Evolutionary conservation across 2,797 vertebrate species (phyloP), one percentile per base, ranked within the genome.

Genomic region (Stomatorhinus walkeri): DNA sequence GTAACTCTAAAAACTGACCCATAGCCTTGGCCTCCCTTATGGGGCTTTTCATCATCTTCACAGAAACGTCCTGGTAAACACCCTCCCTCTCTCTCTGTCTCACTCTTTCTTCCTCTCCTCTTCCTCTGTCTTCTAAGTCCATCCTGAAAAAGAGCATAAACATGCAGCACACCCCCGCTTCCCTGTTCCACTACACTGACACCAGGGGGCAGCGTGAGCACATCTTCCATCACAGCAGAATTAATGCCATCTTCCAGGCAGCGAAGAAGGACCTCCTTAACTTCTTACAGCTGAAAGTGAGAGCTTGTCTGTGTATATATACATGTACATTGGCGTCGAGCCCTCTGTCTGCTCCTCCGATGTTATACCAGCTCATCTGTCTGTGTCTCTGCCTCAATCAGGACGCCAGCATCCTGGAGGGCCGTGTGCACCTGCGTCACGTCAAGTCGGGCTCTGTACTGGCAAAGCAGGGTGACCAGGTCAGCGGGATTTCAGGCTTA

Each of bases 391-490:
- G 28, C 32, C 68, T 36, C 87, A 36, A 52, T 1, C 90, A 99
- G 98, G 94, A 98, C 49, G 93, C 96, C 40, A 94, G 88, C 0
- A 89, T 98, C 89, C 52, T 99, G 91, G 96, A 98, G 0, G 97
- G 96, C 36, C 96, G 96, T 89, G 97, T 98, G 91, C 96, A 94
- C 0, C 94, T 99, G 88, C 97, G 97, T 1, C 97, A 98, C 2
- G 97, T 98, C 32, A 97, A 97, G 87, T 96, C 97, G 0, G 97
- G 97, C 83, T 95, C 96, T 0, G 91, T 97, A 64, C 95, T 99
- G 14, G 97, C 96, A 0, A 95, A 94, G 87, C 98, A 99, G 89
- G 98, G 98, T 61, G 98, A 99, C 91, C 98, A 99, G 97, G 98
- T 98, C 87, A 95, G 96, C 5, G 24, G 5, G 12, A 32, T 14